Base-by-base conservation (phyloP, 2,113 vertebrate species). In the Astatotilapia flaviijosephi region DNA sequence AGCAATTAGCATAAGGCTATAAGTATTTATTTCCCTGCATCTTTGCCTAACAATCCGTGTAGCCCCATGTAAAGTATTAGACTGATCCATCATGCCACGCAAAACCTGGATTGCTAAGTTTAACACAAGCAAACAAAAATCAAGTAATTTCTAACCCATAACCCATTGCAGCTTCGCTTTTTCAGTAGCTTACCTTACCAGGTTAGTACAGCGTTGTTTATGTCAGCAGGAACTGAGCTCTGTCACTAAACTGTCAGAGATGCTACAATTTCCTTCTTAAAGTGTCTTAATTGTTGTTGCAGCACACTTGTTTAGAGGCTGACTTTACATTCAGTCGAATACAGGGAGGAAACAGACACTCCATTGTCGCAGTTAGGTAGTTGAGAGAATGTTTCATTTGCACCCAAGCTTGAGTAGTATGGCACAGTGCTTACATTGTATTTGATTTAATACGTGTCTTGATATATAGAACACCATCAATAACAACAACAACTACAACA, bases 401-500 rank as follows among this genome's bases (percentile, higher is more conserved):
- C 87, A 92, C 93, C 89, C 86, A 91, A 87, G 85, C 84, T 91
- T 65, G 82, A 94, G 83, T 91, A 87, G 92, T 88, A 94, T 94
- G 93, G 95, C 96, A 96, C 95, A 96, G 96, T 96, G 96, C 91
- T 96, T 93, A 92, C 91, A 92, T 95, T 87, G 89, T 95, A 91
- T 91, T 92, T 83, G 90, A 95, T 90, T 90, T 68, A 91, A 96
- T 89, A 95, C 87, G 92, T 91, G 90, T 94, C 82, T 94, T 83
- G 40, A 94, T 91, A 94, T 89, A 93, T 88, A 93, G 82, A 93
- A 92, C 87, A 94, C 84, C 90, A 91, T 85, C 84, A 91, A 88
- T 83, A 92, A 93, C 86, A 89, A 89, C 62, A 89, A 91, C 91
- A 89, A 87, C 87, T 79, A 93, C 92, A 93, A 85, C 92, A 95